Conservation (phyloP, 2,888 invertebrate genomes). For the Amphipoea lucens region DNA sequence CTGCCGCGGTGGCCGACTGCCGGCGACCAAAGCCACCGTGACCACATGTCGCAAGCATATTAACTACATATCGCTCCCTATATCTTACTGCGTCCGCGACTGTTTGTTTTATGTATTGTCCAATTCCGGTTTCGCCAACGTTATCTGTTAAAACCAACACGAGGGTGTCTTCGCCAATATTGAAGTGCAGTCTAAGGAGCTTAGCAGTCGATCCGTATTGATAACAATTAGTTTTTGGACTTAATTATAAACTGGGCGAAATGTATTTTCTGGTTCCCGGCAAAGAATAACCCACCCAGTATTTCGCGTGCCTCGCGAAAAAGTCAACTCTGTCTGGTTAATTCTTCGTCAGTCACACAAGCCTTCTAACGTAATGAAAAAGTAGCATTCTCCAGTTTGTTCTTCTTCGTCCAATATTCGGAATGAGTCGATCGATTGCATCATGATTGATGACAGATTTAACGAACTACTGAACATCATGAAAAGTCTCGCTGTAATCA, state of each 20-base stretch:
- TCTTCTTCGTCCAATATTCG: not conserved
- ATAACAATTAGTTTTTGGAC: not conserved
- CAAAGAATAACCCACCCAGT: not conserved
- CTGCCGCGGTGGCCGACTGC: slow-evolving; percentile 77
- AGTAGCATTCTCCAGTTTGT: not conserved
- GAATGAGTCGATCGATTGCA: not conserved
- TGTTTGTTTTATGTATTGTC: not conserved
- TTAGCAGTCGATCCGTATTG: not conserved
- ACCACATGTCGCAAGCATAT: slow-evolving; percentile 27
- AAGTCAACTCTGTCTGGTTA: not conserved
- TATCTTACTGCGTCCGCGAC: not conserved
- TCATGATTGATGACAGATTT: not conserved
- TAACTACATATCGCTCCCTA: not conserved
- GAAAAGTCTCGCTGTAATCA: slow-evolving; percentile 5
- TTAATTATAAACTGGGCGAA: not conserved
- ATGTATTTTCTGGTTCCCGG: not conserved
- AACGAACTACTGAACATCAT: not conserved
- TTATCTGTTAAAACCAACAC: not conserved
- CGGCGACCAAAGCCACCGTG: slow-evolving; percentile 76
- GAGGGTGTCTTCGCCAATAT: not conserved
- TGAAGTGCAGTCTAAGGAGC: not conserved
- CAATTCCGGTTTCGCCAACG: not conserved
- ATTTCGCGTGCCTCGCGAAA: not conserved
- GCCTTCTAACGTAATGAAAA: not conserved
- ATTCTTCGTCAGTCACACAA: not conserved